These are phyloP conservation scores for Napeogenes sylphis DNA, from an alignment of 2,888 invertebrate species.

Conservation along the genomic window DNA sequence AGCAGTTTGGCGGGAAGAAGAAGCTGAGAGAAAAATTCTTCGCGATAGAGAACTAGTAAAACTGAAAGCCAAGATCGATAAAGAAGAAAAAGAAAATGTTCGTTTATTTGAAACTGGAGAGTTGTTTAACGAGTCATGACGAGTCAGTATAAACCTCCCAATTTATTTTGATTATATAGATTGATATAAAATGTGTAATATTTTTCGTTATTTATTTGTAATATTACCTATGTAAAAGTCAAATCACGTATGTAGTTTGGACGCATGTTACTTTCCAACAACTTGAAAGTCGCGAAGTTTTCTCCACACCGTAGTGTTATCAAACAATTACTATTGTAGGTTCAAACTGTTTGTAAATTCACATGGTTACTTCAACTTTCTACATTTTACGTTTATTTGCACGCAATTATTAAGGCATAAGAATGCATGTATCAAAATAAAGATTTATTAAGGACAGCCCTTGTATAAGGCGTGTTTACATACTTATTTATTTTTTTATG, in stretches of 20 bases:
- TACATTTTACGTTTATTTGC: slow-evolving; percentile 11
- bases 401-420: slow-evolving; percentile 2
- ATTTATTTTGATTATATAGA: background rate
- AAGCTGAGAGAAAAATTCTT: slow-evolving; percentile 52
- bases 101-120: slow-evolving; percentile 55
- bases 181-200: background rate
- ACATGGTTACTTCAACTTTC: slow-evolving; percentile 36
- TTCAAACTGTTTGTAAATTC: slow-evolving; percentile 34
- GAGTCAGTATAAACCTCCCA: background rate
- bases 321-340: slow-evolving; percentile 32
- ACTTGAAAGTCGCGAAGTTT: slow-evolving; percentile 32
- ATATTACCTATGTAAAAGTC: slow-evolving; percentile 12
- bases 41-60: slow-evolving; percentile 51
- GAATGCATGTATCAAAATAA: too few species aligned
- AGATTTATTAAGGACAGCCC: too few species aligned
- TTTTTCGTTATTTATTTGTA: background rate
- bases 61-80: slow-evolving; percentile 49
- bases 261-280: slow-evolving; percentile 24
- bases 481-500: too few species aligned
- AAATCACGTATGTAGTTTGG: slow-evolving; percentile 12
- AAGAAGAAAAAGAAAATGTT: slow-evolving; percentile 50
- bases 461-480: too few species aligned
- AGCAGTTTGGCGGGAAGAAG: slow-evolving; percentile 43
- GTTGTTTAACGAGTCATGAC: slow-evolving; percentile 37
- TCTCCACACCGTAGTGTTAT: slow-evolving; percentile 27